Evolutionary conservation across 2,113 vertebrate species (phyloP).

Genomic region (Amia ocellicauda): DNA sequence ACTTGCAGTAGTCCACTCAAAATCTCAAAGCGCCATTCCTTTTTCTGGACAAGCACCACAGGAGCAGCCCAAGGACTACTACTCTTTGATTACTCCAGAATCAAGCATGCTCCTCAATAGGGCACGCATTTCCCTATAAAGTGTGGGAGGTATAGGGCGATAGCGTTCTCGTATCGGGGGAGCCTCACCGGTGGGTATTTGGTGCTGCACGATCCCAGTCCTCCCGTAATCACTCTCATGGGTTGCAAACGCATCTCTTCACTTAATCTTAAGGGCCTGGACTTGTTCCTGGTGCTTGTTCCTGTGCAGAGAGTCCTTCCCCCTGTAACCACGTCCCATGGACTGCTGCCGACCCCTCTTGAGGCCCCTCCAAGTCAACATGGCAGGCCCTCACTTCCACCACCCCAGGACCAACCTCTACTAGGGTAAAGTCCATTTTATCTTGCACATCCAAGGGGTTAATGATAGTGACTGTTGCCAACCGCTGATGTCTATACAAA

Average conservation of each 20-base stretch:
- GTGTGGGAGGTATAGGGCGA: neutral
- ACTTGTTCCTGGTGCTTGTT: neutral
- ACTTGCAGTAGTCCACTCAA: neutral
- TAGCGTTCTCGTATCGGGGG: neutral
- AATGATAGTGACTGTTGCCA: neutral
- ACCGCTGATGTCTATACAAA: neutral
- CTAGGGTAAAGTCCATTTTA: neutral
- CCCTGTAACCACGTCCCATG: neutral
- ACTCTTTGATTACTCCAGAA: neutral
- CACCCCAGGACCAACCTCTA: neutral
- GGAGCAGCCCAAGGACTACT: conserved; percentile 4
- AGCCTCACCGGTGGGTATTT: neutral
- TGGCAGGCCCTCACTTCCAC: neutral
- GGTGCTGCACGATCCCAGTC: neutral
- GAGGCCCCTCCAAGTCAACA: neutral
- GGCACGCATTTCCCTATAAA: neutral
- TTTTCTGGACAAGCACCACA: conserved; percentile 9
- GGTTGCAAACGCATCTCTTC: neutral
- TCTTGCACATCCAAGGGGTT: neutral
- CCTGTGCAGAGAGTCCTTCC: neutral
- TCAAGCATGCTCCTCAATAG: neutral
- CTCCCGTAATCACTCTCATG: neutral
- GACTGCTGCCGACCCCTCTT: neutral
- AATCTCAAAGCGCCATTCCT: neutral
- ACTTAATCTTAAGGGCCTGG: neutral